Percentiles rank a stretch among this genome's conserved stretches.
Conservation (phyloP, 1,140 invertebrate genomes). For the Littorina saxatilis region DNA sequence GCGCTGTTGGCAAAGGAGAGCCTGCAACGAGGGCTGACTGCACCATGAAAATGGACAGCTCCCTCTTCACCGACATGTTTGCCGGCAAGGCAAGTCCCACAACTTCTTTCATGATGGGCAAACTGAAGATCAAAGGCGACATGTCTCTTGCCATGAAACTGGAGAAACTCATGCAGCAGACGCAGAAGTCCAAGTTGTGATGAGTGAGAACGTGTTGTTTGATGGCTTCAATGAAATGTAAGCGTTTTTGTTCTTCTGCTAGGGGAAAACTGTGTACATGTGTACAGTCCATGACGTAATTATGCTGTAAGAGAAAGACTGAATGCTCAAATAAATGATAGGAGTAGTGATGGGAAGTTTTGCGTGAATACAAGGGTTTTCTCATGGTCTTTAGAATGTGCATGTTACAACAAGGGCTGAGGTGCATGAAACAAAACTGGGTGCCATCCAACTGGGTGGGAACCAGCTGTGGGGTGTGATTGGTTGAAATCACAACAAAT, state of each 20-base stretch:
- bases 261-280: too few species aligned
- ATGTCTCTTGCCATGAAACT: slow-evolving; percentile 96
- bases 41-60: slow-evolving; percentile 87
- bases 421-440: too few species aligned
- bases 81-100: slow-evolving; percentile 90
- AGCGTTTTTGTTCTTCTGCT: background rate
- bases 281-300: background rate
- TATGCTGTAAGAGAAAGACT: too few species aligned
- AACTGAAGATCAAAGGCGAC: slow-evolving; percentile 95
- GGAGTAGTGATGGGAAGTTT: too few species aligned
- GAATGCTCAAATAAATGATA: too few species aligned
- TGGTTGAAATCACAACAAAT: too few species aligned
- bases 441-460: too few species aligned
- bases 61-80: slow-evolving; percentile 80
- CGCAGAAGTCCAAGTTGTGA: slow-evolving; percentile 86
- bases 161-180: slow-evolving; percentile 92
- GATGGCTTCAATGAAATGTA: too few species aligned
- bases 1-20: slow-evolving; percentile 86
- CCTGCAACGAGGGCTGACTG: slow-evolving; percentile 84
- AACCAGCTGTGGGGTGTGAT: too few species aligned
- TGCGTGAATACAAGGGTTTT: too few species aligned
- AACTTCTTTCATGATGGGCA: slow-evolving; percentile 96
- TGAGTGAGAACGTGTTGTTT: background rate
- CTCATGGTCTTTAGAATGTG: too few species aligned
- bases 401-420: too few species aligned